Conservation (phyloP, 1,140 invertebrate species). For the Pogonomyrmex barbatus region DNA sequence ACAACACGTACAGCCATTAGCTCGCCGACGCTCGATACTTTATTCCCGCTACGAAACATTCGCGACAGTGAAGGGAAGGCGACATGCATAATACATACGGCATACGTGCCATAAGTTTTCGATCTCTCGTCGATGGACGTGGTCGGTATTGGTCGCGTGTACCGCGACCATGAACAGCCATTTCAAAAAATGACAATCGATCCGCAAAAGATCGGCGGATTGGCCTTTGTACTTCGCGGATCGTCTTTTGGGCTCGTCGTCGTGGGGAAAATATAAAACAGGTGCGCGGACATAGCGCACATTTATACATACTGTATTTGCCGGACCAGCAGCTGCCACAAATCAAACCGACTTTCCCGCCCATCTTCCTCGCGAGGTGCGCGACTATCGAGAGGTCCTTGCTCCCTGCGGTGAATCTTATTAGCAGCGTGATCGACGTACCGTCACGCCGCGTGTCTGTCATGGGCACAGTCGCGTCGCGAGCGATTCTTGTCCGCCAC, state of each 20-base stretch:
- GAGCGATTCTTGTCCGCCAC: neutral
- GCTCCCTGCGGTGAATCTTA: conserved; percentile 45
- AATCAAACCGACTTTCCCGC: conserved; percentile 83
- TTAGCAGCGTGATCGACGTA: conserved; percentile 51
- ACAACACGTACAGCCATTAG: conserved; percentile 2
- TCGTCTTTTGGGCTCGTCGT: neutral
- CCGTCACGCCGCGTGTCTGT: conserved; percentile 56
- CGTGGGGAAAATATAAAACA: too few relatives aligned
- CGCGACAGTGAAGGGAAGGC: conserved; percentile 43
- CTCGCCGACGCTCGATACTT: conserved; percentile 13
- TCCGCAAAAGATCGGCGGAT: neutral
- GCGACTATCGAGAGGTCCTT: conserved; percentile 26
- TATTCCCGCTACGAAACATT: conserved; percentile 30
- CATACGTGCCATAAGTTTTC: conserved; percentile 8
- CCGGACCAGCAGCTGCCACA: conserved; percentile 84
- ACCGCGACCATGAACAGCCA: neutral
- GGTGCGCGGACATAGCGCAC: neutral
- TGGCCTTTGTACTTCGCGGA: neutral
- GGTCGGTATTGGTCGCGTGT: neutral
- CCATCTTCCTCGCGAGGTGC: conserved; percentile 76
- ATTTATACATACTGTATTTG: conserved; percentile 82
- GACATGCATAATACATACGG: conserved; percentile 5
- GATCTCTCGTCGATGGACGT: neutral
- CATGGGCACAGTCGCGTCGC: conserved; percentile 53
- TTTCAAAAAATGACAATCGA: neutral